phyloP scores from a whole-genome alignment of 2,888 invertebrate genomes.

The Pomacea canaliculata region DNA sequence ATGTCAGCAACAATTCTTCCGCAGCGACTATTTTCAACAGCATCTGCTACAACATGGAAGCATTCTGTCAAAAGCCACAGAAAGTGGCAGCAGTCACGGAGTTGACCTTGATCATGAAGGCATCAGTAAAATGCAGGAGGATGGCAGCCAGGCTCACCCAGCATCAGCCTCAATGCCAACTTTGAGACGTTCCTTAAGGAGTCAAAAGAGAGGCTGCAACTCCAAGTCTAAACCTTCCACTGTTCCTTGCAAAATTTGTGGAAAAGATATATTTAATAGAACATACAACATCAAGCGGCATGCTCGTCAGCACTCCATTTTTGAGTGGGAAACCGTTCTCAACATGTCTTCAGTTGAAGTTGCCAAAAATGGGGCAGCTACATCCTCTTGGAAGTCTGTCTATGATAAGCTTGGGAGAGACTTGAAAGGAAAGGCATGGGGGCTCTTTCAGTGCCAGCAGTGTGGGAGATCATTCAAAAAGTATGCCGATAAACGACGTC shows the following conservation, averaged over 20 bases:
- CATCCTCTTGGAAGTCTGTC: neutral
- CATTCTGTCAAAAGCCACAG: neutral
- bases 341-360: neutral
- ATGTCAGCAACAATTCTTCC: slow-evolving; percentile 21
- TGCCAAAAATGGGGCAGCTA: neutral
- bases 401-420: neutral
- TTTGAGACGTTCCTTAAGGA: neutral
- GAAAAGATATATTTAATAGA: slow-evolving; percentile 20
- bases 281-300: slow-evolving; percentile 23
- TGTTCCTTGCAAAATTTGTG: slow-evolving; percentile 17
- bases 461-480: slow-evolving; percentile 15
- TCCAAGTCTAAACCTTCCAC: neutral
- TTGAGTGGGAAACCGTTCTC: slow-evolving; percentile 21
- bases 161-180: neutral
- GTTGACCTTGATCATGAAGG: neutral
- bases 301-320: slow-evolving; percentile 22
- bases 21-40: slow-evolving; percentile 13
- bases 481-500: slow-evolving; percentile 10
- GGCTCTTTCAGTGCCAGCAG: slow-evolving; percentile 1
- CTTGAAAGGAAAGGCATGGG: neutral
- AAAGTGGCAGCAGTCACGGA: neutral
- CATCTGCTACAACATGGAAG: slow-evolving; percentile 15
- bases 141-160: neutral
- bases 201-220: neutral
- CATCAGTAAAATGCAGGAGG: neutral